Evolutionary conservation across 2,113 vertebrate species (phyloP).

Genomic region (Sturnus vulgaris): DNA sequence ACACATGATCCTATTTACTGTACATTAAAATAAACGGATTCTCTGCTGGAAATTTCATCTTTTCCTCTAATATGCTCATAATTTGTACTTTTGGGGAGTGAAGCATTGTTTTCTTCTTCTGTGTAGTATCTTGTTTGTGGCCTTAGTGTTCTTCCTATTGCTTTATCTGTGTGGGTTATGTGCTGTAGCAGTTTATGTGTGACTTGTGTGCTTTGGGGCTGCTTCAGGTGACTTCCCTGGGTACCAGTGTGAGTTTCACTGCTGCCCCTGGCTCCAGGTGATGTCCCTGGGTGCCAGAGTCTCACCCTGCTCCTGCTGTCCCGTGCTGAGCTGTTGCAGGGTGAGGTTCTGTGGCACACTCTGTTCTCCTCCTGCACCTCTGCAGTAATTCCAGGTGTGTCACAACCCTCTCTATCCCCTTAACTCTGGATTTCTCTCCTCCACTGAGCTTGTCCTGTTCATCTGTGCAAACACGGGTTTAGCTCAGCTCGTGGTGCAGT

Average conservation of each 20-base stretch:
- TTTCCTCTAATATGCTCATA: not conserved
- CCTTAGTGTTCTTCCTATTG: not conserved
- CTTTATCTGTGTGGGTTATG: not conserved
- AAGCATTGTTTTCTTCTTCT: not conserved
- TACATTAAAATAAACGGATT: constrained; percentile 1
- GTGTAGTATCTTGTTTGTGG: not conserved
- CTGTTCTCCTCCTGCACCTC: not conserved
- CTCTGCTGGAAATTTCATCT: not conserved
- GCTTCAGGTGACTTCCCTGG: not conserved
- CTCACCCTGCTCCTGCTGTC: too few relatives aligned
- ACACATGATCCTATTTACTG: not conserved
- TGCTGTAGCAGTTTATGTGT: not conserved
- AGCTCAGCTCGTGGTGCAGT: not conserved
- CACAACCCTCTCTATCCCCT: accelerated
- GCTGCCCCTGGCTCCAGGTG: not conserved
- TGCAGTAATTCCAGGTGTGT: not conserved
- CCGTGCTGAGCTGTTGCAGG: not conserved
- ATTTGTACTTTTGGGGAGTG: not conserved
- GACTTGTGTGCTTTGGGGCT: not conserved
- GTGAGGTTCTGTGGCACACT: not conserved
- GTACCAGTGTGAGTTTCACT: not conserved
- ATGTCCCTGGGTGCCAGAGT: too few relatives aligned
- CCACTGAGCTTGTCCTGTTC: not conserved
- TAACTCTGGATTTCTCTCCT: not conserved
- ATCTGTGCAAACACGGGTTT: not conserved